Evolutionary conservation across 1,140 invertebrate species (phyloP).

Genomic region (Myzus persicae): DNA sequence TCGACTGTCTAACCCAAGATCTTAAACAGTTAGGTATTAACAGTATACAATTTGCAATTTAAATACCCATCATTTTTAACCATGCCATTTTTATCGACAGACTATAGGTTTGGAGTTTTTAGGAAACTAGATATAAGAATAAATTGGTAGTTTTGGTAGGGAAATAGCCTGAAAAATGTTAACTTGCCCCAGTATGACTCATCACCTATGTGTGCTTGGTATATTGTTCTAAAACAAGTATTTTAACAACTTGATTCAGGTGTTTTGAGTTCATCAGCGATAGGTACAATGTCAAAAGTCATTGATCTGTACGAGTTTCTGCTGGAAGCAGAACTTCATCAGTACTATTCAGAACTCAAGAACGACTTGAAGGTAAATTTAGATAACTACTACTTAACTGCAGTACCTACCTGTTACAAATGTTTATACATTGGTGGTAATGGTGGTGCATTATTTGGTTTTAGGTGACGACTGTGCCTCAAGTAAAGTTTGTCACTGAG

Average conservation of each 20-base stretch:
- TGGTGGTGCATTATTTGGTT: constrained; percentile 64
- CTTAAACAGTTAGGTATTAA: neutral
- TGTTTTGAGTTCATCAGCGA: neutral
- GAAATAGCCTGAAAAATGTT: neutral
- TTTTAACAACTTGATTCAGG: neutral
- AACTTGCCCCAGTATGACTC: neutral
- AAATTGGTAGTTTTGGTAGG: neutral
- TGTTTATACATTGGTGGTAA: neutral
- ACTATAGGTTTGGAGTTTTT: neutral
- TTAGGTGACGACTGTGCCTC: constrained; percentile 86
- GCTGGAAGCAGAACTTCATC: constrained; percentile 87
- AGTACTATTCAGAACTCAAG: constrained; percentile 81
- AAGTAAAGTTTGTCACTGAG: constrained; percentile 96
- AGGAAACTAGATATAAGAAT: neutral
- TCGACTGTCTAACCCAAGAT: neutral
- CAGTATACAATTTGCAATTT: neutral
- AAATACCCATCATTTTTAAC: neutral
- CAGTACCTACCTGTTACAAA: neutral
- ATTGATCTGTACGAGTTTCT: constrained; percentile 89
- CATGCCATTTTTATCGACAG: neutral
- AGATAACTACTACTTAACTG: neutral
- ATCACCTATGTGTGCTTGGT: neutral
- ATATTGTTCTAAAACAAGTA: neutral
- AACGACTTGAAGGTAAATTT: constrained; percentile 68
- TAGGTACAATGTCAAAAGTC: constrained; percentile 63